phyloP scores from a whole-genome alignment of 1,140 invertebrate genomes.

The Cydia splendana region DNA sequence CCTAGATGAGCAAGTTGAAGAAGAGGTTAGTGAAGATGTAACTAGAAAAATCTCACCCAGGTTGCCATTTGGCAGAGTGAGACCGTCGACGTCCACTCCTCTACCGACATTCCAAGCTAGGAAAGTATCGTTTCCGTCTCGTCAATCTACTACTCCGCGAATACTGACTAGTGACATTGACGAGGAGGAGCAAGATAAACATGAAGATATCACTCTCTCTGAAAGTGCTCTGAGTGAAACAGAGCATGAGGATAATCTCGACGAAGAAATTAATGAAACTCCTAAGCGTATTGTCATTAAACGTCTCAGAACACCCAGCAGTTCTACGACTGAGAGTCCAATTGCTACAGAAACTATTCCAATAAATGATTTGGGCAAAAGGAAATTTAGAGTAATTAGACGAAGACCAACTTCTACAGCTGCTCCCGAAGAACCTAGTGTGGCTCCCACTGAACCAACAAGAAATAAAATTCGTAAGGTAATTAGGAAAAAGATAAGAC shows the following conservation, averaged over 20 bases:
- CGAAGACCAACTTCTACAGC: conserved; percentile 61
- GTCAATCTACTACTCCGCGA: conserved; percentile 45
- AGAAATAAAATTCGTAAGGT: conserved; percentile 75
- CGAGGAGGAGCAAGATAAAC: conserved; percentile 73
- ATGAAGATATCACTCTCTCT: conserved; percentile 80
- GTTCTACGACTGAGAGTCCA: conserved; percentile 46
- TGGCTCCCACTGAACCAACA: conserved; percentile 39
- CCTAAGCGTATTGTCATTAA: conserved; percentile 59
- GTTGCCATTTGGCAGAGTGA: conserved; percentile 54
- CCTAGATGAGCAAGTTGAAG: conserved; percentile 43
- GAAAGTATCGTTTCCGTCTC: conserved; percentile 60
- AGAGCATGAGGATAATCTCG: conserved; percentile 60
- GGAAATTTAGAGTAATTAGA: conserved; percentile 66
- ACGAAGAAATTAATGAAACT: conserved; percentile 40
- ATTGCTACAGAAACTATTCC: conserved; percentile 47
- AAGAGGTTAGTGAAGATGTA: conserved; percentile 37
- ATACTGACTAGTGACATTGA: conserved; percentile 45
- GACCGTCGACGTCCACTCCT: conserved; percentile 41
- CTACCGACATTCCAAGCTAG: conserved; percentile 50
- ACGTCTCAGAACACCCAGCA: conserved; percentile 52
- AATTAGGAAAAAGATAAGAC: conserved; percentile 78
- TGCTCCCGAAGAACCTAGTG: conserved; percentile 40
- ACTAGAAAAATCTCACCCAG: conserved; percentile 51
- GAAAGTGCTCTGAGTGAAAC: conserved; percentile 81
- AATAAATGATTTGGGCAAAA: conserved; percentile 59